Evolutionary conservation across 2,113 vertebrate genomes (phyloP).

Genomic region (Podarcis cretensis): DNA sequence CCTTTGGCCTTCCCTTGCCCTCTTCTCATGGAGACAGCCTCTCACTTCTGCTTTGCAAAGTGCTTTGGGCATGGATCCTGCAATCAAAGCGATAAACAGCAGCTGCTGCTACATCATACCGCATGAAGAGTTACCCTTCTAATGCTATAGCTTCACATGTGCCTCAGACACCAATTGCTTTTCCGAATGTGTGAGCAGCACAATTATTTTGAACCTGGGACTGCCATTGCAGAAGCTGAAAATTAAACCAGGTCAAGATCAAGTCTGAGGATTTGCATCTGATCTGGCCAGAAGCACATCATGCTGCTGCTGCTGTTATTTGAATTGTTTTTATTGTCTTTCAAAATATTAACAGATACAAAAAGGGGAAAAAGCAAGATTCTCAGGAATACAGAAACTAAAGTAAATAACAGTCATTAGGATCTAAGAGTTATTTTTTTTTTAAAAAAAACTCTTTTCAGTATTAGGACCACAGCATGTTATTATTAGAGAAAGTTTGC

Average conservation of each 20-base stretch:
- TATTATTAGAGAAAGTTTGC: background rate
- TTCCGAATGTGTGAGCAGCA: background rate
- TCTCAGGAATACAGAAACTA: no score
- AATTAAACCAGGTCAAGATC: background rate
- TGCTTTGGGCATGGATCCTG: background rate
- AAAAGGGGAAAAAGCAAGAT: no score
- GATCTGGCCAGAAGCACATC: background rate
- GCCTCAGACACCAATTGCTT: background rate
- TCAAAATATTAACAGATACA: no score
- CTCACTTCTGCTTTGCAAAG: constrained; percentile 1
- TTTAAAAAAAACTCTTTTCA: no score
- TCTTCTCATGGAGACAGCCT: background rate
- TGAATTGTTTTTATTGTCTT: no score
- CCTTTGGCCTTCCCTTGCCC: background rate
- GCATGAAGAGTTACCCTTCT: background rate
- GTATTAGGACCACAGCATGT: background rate
- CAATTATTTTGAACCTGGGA: background rate
- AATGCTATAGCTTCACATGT: background rate
- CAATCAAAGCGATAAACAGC: constrained; percentile 12
- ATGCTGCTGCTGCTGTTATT: no score
- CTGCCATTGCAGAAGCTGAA: constrained; percentile 3
- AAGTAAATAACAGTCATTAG: no score
- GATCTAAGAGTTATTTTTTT: no score
- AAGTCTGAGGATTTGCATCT: constrained; percentile 1
- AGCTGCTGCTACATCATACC: background rate